phyloP scores from a whole-genome alignment of 2,113 vertebrate species.

The Caranx ignobilis region DNA sequence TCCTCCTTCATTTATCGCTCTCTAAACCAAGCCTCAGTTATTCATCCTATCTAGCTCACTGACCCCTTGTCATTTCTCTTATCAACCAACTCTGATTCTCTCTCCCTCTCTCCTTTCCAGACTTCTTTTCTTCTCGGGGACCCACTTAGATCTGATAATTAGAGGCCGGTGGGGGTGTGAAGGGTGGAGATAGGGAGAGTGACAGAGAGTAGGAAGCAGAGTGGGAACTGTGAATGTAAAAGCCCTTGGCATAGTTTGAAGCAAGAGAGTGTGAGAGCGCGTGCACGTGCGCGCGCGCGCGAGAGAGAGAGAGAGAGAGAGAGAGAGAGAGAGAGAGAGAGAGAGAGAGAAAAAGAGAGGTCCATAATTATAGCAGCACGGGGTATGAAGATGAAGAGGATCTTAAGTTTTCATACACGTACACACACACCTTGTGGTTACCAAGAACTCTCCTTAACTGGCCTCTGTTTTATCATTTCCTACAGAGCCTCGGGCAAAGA shows the following conservation, averaged over 20 bases:
- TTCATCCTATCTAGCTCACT: slow-evolving; percentile 31
- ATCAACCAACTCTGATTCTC: slow-evolving; percentile 41
- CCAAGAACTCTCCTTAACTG: slow-evolving; percentile 58
- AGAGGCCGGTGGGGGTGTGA: slow-evolving; percentile 76
- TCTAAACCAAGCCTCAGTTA: slow-evolving; percentile 19
- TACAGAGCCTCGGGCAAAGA: slow-evolving; percentile 72
- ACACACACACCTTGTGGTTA: slow-evolving; percentile 56
- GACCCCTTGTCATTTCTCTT: slow-evolving; percentile 63
- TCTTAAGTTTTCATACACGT: slow-evolving; percentile 70
- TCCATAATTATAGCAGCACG: slow-evolving; percentile 78
- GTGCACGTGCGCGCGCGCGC: no score
- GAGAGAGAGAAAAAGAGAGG: slow-evolving; percentile 56
- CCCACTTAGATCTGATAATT: slow-evolving; percentile 79
- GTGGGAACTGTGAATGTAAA: slow-evolving; percentile 72
- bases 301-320: slow-evolving; percentile 54
- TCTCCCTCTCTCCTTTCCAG: slow-evolving; percentile 26
- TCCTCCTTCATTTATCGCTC: slow-evolving; percentile 38
- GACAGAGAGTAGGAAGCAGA: slow-evolving; percentile 67
- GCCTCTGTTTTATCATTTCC: slow-evolving; percentile 72
- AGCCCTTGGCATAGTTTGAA: slow-evolving; percentile 74
- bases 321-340: slow-evolving; percentile 57
- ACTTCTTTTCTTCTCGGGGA: slow-evolving; percentile 64
- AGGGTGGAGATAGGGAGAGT: slow-evolving; percentile 67
- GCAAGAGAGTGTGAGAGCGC: slow-evolving; percentile 58
- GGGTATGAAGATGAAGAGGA: slow-evolving; percentile 76